Evolutionary conservation across 2,888 invertebrate genomes (phyloP), one percentile per base, ranked within the genome.

Genomic region (Dolichopus griseipennis): DNA sequence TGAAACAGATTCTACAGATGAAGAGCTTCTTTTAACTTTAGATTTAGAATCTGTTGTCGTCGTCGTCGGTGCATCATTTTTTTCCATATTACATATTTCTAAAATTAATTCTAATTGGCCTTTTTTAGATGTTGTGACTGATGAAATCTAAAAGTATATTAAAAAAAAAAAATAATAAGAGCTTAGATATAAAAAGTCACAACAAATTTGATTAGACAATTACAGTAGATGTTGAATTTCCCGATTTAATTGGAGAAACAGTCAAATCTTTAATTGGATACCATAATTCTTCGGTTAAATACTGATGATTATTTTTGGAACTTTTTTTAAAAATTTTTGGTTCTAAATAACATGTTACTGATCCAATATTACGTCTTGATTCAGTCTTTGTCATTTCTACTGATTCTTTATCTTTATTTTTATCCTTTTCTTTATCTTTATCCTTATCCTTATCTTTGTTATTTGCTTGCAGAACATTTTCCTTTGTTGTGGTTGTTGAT

Each of bases 341-440:
- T 70, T 81, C 80, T 68, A 81, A 74, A 70, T 80, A 82, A 69
- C 80, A 81, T n/a, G 82, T 81, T 4, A 81, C 81, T n/a, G 82
- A 78, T 21, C 81, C 81, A 67, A 81, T 78, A 75, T 81, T 81
- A 67, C 81, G 72, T 27, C 77, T 75, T 3, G 79, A 76, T 74
- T 81, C 81, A 71, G 81, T 81, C 18, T 63, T 69, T 1, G 81
- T 81, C 27, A 81, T 77, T 77, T 73, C 76, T 74, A 6, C 75
- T 69, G 1, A 4, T 66, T 75, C 75, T 7, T 75, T 72, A 1
- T 70, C 18, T 15, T 72, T 66, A 52, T n/a, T 68, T 15, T 41
- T 71, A 37, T 41, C 72, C 21, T 61, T 75, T 70, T 67, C 71
- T 65, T 73, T 72, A 12, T 69, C 67, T 20, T 64, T 67, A 27